Conservation (phyloP, 1,140 invertebrate genomes). For the Harpegnathos saltator region DNA sequence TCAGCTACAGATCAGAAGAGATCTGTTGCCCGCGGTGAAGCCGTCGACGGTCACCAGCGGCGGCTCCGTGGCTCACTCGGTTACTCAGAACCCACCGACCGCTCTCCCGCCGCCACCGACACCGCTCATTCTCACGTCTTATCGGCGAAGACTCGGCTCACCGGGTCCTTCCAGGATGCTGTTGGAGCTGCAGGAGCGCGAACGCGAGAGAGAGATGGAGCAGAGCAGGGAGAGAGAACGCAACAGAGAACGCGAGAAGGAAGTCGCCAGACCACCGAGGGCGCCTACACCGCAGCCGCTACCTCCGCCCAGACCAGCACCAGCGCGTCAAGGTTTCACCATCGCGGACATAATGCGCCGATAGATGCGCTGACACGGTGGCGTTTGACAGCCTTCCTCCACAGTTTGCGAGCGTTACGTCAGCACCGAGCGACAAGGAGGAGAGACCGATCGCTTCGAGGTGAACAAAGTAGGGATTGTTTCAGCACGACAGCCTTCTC, state of each 20-base stretch:
- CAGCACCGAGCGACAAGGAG: too few species aligned
- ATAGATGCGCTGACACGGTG: slow-evolving; percentile 70
- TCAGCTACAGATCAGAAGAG: slow-evolving; percentile 90
- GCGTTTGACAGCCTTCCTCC: slow-evolving; percentile 2
- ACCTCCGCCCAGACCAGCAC: slow-evolving; percentile 82
- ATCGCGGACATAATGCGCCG: slow-evolving; percentile 85
- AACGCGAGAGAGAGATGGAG: slow-evolving; percentile 79
- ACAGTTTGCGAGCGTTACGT: too few species aligned
- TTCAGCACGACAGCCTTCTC: too few species aligned
- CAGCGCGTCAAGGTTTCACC: slow-evolving; percentile 84
- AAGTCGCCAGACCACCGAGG: slow-evolving; percentile 74
- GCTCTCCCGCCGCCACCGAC: slow-evolving; percentile 85
- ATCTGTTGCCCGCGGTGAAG: slow-evolving; percentile 88
- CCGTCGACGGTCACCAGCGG: slow-evolving; percentile 85
- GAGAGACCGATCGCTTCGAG: too few species aligned
- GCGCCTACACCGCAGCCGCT: slow-evolving; percentile 84
- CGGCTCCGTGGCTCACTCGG: slow-evolving; percentile 72
- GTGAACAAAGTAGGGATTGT: too few species aligned
- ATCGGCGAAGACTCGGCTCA: slow-evolving; percentile 82
- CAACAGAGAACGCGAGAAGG: slow-evolving; percentile 80
- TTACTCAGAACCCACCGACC: slow-evolving; percentile 84
- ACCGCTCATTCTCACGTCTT: slow-evolving; percentile 83
- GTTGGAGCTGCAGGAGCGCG: slow-evolving; percentile 82
- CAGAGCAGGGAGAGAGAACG: slow-evolving; percentile 75
- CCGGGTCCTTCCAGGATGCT: slow-evolving; percentile 82